phyloP scores from a whole-genome alignment of 2,113 vertebrate genomes.

The Gambusia holbrooki region DNA sequence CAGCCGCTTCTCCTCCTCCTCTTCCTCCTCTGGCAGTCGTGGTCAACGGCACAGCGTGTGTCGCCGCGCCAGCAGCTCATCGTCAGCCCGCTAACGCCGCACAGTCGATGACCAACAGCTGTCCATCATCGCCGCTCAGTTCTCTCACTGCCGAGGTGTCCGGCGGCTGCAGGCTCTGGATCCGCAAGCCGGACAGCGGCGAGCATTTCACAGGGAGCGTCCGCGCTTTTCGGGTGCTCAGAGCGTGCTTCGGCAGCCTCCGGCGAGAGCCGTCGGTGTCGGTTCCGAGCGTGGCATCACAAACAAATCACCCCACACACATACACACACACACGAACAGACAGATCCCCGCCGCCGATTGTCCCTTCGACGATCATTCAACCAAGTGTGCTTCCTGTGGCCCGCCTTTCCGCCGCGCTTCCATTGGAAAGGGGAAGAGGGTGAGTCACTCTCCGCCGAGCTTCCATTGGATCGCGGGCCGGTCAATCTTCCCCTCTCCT shows the following conservation, averaged over 20 bases:
- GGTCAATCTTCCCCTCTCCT: conserved; percentile 42
- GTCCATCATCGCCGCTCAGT: conserved; percentile 50
- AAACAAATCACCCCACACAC: conserved; percentile 32
- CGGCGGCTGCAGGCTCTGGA: conserved; percentile 6
- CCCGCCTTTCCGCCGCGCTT: conserved; percentile 69
- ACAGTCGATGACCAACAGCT: conserved; percentile 56
- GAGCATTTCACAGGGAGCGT: neutral
- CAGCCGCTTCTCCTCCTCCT: conserved; percentile 48
- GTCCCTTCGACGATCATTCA: conserved; percentile 77
- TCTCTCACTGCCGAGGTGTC: neutral
- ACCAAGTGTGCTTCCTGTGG: conserved; percentile 79
- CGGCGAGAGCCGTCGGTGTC: neutral
- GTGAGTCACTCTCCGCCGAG: conserved; percentile 63
- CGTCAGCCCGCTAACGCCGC: conserved; percentile 14
- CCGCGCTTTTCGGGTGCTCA: neutral
- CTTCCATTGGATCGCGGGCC: conserved; percentile 75
- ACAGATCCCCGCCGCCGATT: conserved; percentile 33
- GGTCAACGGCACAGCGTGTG: conserved; percentile 15
- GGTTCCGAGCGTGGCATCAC: conserved; percentile 60
- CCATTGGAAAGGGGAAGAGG: conserved; percentile 73
- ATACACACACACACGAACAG: too few relatives aligned
- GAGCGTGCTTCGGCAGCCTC: too few relatives aligned
- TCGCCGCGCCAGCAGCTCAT: neutral
- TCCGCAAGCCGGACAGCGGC: neutral
- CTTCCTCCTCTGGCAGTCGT: conserved; percentile 15